These are phyloP conservation scores for Onthophagus sagittarius DNA, from an alignment of 2,888 invertebrate species.

Conservation along the genomic window DNA sequence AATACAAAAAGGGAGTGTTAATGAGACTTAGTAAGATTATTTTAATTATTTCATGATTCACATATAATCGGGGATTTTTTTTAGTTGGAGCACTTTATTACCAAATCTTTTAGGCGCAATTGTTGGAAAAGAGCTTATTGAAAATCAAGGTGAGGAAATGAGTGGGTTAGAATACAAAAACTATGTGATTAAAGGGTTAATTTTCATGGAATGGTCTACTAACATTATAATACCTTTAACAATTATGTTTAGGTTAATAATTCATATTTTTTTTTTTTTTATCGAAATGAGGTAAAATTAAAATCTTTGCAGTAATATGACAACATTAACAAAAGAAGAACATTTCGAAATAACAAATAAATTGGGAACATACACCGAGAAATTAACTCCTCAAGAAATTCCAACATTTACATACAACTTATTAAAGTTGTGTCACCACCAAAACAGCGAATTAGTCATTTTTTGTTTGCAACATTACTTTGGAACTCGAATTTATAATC, in stretches of 20 bases:
- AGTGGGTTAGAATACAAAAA: slow-evolving; percentile 58
- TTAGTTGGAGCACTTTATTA: slow-evolving; percentile 66
- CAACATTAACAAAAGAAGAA: slow-evolving; percentile 55
- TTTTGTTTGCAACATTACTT: slow-evolving; percentile 44
- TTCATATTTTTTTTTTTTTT: slow-evolving; percentile 9
- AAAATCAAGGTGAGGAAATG: slow-evolving; percentile 57
- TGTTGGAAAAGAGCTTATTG: slow-evolving; percentile 52
- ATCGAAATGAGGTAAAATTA: slow-evolving; percentile 30
- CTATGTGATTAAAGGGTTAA: slow-evolving; percentile 57
- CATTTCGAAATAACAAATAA: slow-evolving; percentile 61
- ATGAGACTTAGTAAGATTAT: slow-evolving; percentile 48
- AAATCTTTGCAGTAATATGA: slow-evolving; percentile 53
- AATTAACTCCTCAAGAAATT: slow-evolving; percentile 58
- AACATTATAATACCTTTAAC: slow-evolving; percentile 59
- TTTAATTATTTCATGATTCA: neutral
- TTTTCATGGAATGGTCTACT: slow-evolving; percentile 58
- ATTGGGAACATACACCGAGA: slow-evolving; percentile 57
- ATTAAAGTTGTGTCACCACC: slow-evolving; percentile 54
- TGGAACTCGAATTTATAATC: slow-evolving; percentile 39
- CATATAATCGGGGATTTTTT: slow-evolving; percentile 10
- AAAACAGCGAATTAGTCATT: slow-evolving; percentile 43
- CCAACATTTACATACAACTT: slow-evolving; percentile 67
- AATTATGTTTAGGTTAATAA: slow-evolving; percentile 63
- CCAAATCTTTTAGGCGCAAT: slow-evolving; percentile 59
- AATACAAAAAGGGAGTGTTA: slow-evolving; percentile 52